These are phyloP conservation scores for Halcyon malimbica DNA, from an alignment of 2,113 vertebrate genomes.

Conservation along the genomic window DNA sequence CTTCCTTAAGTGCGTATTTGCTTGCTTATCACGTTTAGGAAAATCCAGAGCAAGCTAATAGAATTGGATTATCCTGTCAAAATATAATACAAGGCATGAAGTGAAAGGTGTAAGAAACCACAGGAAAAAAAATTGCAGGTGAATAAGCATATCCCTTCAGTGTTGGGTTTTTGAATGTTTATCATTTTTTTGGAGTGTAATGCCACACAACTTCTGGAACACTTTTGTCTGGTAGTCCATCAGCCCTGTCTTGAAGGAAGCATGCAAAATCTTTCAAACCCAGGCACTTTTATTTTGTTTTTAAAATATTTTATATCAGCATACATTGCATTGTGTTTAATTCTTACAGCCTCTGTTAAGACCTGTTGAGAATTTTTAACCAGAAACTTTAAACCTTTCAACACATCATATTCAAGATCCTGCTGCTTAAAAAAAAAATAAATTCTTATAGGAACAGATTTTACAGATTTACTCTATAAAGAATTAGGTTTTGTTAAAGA, in stretches of 20 bases:
- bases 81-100: background rate
- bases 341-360: background rate
- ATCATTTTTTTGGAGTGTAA: background rate
- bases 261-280: background rate
- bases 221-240: background rate
- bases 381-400: background rate
- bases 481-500: background rate
- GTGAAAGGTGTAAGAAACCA: background rate
- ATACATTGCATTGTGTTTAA: background rate
- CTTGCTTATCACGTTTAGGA: background rate
- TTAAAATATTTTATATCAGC: background rate
- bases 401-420: rapidly evolving
- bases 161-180: background rate
- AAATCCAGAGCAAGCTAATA: background rate
- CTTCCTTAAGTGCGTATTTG: background rate
- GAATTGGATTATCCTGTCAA: background rate
- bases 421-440: background rate
- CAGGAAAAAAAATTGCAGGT: background rate
- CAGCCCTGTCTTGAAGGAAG: background rate
- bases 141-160: background rate
- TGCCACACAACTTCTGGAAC: background rate
- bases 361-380: background rate
- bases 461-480: background rate
- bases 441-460: background rate
- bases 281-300: background rate